Evolutionary conservation across 2,888 invertebrate species (phyloP).

Genomic region (Drosophila borealis): DNA sequence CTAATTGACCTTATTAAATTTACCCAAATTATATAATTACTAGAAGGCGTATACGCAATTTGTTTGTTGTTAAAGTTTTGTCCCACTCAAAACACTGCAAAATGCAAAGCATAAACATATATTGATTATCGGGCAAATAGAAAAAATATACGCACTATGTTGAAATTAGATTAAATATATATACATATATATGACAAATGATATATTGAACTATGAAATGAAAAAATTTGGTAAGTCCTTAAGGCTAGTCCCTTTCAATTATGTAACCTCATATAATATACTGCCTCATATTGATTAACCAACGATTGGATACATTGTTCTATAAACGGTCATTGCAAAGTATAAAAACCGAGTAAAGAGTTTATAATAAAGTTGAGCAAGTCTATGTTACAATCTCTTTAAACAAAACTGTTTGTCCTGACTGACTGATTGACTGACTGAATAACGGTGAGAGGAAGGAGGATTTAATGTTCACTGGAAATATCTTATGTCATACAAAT

Average conservation of each 20-base stretch:
- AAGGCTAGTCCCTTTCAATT: conserved; percentile 8
- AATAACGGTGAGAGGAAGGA: no score
- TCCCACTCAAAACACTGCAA: conserved; percentile 11
- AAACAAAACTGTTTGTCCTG: no score
- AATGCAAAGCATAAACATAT: conserved; percentile 2
- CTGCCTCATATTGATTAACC: conserved; percentile 36
- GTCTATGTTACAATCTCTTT: not conserved
- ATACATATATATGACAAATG: conserved; percentile 28
- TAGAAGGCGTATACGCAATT: conserved; percentile 14
- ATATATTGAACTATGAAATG: conserved; percentile 33
- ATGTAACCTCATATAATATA: conserved; percentile 32
- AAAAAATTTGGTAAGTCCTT: conserved; percentile 11
- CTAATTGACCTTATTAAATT: conserved; percentile 26
- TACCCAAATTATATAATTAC: conserved; percentile 21
- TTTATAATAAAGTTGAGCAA: not conserved
- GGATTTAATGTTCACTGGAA: no score
- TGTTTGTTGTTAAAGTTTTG: conserved; percentile 25
- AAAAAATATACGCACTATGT: conserved; percentile 18
- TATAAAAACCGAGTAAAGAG: not conserved
- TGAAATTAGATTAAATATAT: conserved; percentile 5
- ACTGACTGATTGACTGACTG: no score
- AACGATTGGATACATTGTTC: conserved; percentile 7
- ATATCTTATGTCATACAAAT: no score
- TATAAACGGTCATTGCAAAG: not conserved
- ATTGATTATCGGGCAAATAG: conserved; percentile 20